Evolutionary conservation across 2,113 vertebrate genomes (phyloP).

Genomic region (Malurus alboscapulatus): DNA sequence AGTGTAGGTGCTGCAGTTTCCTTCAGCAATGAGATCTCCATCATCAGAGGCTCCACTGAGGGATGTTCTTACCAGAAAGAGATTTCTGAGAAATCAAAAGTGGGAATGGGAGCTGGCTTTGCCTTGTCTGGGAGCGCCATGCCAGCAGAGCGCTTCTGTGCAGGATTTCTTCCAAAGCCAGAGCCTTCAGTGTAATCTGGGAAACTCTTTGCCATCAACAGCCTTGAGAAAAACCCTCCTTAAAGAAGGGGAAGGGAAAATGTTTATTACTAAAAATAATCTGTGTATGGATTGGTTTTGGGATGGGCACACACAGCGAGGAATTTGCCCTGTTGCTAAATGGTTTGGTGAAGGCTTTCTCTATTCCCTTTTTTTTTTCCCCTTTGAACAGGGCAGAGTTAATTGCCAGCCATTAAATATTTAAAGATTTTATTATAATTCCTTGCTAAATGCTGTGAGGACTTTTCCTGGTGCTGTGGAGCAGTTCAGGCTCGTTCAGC

Average conservation of each 20-base stretch:
- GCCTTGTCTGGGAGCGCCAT: neutral
- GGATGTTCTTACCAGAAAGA: neutral
- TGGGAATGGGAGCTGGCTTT: neutral
- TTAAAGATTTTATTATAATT: neutral
- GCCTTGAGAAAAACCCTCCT: neutral
- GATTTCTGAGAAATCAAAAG: neutral
- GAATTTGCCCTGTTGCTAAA: neutral
- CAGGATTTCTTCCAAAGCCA: neutral
- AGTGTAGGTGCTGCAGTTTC: neutral
- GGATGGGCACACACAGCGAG: neutral
- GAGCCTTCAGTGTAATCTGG: neutral
- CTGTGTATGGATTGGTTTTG: neutral
- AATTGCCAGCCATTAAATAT: slow-evolving; percentile 46
- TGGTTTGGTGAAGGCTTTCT: neutral
- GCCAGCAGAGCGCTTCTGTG: neutral
- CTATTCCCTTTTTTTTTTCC: neutral
- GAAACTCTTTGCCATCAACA: neutral
- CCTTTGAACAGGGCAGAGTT: neutral
- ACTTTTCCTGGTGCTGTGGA: neutral
- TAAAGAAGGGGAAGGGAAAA: neutral
- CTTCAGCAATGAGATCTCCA: neutral
- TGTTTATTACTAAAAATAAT: neutral
- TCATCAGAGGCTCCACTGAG: neutral
- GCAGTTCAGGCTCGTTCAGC: neutral
- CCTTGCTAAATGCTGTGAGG: neutral